Conservation (phyloP, 1,140 invertebrate species). For the Drosophila leontia region DNA sequence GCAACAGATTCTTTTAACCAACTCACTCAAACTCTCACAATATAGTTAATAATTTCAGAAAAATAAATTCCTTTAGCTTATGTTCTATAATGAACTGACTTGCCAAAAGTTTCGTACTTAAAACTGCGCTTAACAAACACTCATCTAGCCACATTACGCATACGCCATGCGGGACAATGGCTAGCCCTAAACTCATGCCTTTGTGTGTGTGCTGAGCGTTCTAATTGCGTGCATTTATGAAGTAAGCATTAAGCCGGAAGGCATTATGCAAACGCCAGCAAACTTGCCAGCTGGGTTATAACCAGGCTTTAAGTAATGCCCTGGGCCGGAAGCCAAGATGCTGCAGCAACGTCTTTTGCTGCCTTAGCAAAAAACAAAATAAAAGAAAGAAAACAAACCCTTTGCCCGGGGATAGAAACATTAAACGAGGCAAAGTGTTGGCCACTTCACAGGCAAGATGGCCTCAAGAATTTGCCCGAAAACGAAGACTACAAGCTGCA, state of each 20-base stretch:
- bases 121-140: slow-evolving; percentile 5
- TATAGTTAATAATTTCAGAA: not conserved
- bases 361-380: slow-evolving; percentile 8
- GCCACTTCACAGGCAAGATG: not conserved
- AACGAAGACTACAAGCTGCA: slow-evolving; percentile 19
- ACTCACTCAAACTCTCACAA: not conserved
- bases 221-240: slow-evolving; percentile 72
- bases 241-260: slow-evolving; percentile 63
- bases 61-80: not conserved
- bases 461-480: slow-evolving; percentile 1
- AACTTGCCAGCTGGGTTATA: slow-evolving; percentile 1
- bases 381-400: slow-evolving; percentile 18
- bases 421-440: slow-evolving; percentile 45
- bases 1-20: no score
- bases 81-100: not conserved
- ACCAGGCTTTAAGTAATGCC: slow-evolving; percentile 6
- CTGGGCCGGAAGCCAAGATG: slow-evolving; percentile 39
- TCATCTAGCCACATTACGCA: slow-evolving; percentile 52
- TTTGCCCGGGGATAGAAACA: slow-evolving; percentile 65
- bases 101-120: slow-evolving; percentile 11
- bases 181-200: not conserved
- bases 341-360: slow-evolving; percentile 18
- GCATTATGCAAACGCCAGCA: slow-evolving; percentile 39
- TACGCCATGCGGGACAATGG: slow-evolving; percentile 52
- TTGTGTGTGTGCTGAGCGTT: slow-evolving; percentile 46